A percentile compares a stretch with the other conserved stretches of the same genome.
Conservation (phyloP, 2,888 invertebrate species). For the Eucera pruinosa region DNA sequence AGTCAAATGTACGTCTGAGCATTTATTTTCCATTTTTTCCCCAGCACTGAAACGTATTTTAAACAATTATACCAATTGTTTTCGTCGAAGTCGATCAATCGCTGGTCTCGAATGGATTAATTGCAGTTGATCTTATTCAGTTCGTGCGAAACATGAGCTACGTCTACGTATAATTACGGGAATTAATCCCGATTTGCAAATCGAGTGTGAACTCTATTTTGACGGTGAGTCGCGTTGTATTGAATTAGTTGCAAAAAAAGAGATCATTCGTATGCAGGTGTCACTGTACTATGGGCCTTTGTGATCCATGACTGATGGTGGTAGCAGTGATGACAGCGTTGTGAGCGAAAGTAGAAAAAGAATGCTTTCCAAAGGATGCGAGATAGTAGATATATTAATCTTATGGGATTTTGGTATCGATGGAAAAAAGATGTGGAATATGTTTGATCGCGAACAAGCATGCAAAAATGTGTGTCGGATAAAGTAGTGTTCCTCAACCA, state of each 20-base stretch:
- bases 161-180: too few relatives aligned
- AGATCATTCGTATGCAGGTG: slow-evolving; percentile 56
- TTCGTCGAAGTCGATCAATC: too few relatives aligned
- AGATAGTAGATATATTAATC: not conserved
- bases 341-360: slow-evolving; percentile 17
- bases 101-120: too few relatives aligned
- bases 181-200: too few relatives aligned
- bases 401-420: slow-evolving; percentile 3
- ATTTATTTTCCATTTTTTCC: too few relatives aligned
- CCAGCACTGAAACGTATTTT: too few relatives aligned
- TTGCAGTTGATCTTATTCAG: not conserved
- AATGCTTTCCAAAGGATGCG: not conserved
- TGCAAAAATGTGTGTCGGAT: slow-evolving; percentile 9
- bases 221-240: slow-evolving; percentile 40
- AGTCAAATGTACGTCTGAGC: too few relatives aligned
- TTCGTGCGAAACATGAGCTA: too few relatives aligned
- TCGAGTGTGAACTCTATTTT: slow-evolving; percentile 25
- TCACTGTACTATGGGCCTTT: slow-evolving; percentile 67
- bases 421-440: slow-evolving; percentile 1
- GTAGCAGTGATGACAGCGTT: slow-evolving; percentile 55
- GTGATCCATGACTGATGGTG: slow-evolving; percentile 68
- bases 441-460: slow-evolving; percentile 27
- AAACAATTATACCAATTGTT: too few relatives aligned
- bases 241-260: slow-evolving; percentile 49
- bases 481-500: too few relatives aligned